phyloP scores from a whole-genome alignment of 2,888 invertebrate genomes.

The Ectropis crepuscularia region DNA sequence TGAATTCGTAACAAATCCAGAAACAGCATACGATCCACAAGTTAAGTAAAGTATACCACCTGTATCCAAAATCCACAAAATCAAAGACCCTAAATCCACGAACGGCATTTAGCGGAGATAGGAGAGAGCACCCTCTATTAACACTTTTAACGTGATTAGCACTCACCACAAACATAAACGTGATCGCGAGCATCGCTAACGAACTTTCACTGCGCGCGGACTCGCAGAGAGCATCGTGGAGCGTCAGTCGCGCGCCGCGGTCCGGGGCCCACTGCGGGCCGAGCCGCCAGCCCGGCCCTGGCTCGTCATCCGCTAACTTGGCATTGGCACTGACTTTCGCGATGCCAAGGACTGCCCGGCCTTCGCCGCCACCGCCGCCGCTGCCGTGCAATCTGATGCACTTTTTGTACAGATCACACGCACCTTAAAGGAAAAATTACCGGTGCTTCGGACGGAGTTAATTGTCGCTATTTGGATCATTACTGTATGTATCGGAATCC shows the following conservation, averaged over 20 bases:
- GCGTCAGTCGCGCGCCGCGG: constrained; percentile 65
- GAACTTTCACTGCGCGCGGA: constrained; percentile 78
- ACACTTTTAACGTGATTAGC: constrained; percentile 73
- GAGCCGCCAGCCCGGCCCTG: neutral
- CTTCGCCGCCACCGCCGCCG: too few species aligned
- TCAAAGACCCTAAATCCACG: constrained; percentile 22
- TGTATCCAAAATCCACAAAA: constrained; percentile 25
- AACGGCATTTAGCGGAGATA: constrained; percentile 19
- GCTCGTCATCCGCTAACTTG: constrained; percentile 33
- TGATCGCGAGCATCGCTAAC: constrained; percentile 79
- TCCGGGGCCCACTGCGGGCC: constrained; percentile 62
- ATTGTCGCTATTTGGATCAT: constrained; percentile 42
- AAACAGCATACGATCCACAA: constrained; percentile 4
- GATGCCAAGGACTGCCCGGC: constrained; percentile 68
- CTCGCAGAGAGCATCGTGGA: constrained; percentile 68
- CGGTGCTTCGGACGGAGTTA: constrained; percentile 53
- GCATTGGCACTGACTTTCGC: constrained; percentile 38
- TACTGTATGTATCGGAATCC: constrained; percentile 30
- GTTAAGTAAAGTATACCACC: constrained; percentile 29
- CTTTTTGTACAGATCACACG: constrained; percentile 51
- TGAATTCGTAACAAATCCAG: neutral
- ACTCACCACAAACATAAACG: constrained; percentile 84
- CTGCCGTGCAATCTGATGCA: constrained; percentile 57
- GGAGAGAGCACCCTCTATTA: constrained; percentile 63
- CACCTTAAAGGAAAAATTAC: constrained; percentile 66